Evolutionary conservation across 2,888 invertebrate species (phyloP).

Genomic region (Philereme vetulata): DNA sequence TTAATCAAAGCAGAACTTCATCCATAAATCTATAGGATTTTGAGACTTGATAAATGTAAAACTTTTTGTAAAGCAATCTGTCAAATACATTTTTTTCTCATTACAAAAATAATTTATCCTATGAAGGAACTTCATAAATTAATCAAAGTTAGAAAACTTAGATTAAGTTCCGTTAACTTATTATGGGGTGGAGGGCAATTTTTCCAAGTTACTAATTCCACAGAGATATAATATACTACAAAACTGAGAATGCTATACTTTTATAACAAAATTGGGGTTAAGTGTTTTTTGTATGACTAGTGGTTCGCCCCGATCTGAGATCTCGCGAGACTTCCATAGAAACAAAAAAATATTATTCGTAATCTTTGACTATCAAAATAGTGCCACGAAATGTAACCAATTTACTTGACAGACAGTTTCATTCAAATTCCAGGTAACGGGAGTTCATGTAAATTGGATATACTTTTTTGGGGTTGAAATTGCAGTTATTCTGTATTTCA

Average conservation of each 20-base stretch:
- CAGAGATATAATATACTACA: too few relatives aligned
- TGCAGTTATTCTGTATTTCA: too few relatives aligned
- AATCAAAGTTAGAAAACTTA: constrained; percentile 50
- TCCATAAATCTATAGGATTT: constrained; percentile 32
- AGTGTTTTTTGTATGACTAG: too few relatives aligned
- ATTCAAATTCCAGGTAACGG: too few relatives aligned
- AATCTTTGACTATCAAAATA: too few relatives aligned
- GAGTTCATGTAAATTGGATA: too few relatives aligned
- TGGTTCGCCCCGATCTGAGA: too few relatives aligned
- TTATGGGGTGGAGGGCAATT: constrained; percentile 33
- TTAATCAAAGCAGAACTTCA: not conserved
- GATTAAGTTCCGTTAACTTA: constrained; percentile 48
- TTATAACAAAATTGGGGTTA: not conserved
- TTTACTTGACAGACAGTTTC: too few relatives aligned
- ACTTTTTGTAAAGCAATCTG: constrained; percentile 43
- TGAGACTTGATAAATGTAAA: constrained; percentile 44
- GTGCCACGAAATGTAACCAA: too few relatives aligned
- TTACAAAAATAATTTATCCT: constrained; percentile 32
- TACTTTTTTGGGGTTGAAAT: too few relatives aligned
- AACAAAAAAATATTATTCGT: too few relatives aligned
- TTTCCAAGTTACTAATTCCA: constrained; percentile 6
- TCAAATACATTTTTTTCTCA: constrained; percentile 50
- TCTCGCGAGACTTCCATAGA: too few relatives aligned
- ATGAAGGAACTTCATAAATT: constrained; percentile 40
- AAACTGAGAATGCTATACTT: not conserved